Evolutionary conservation across 2,797 vertebrate species (phyloP).

Genomic region (Ataeniobius toweri): DNA sequence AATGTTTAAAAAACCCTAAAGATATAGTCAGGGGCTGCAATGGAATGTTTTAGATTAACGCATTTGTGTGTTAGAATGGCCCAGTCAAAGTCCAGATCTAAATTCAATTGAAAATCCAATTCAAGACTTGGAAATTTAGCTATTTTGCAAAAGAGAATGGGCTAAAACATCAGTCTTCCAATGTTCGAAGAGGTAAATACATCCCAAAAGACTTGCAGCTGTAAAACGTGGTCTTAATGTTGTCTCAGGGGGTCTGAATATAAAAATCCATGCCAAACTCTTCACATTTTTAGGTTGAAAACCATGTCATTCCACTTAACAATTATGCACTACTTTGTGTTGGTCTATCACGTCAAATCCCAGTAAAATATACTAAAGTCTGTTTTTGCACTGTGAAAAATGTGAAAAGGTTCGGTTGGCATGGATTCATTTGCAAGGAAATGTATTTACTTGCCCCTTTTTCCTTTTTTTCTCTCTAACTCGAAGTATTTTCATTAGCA

Average conservation of each 20-base stretch:
- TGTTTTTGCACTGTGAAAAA: not conserved
- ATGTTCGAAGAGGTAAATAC: not conserved
- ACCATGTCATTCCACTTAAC: no score
- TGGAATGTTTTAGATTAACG: not conserved
- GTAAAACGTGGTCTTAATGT: not conserved
- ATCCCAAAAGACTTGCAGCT: not conserved
- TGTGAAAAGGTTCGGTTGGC: not conserved
- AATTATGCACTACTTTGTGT: no score
- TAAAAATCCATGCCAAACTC: no score
- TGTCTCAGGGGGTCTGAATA: not conserved
- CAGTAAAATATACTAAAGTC: no score
- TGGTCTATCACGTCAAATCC: not conserved
- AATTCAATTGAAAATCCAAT: not conserved
- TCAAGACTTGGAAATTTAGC: not conserved
- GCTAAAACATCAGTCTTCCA: not conserved
- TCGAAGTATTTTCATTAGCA: conserved; percentile 30
- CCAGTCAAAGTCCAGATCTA: no score
- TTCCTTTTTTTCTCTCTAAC: not conserved
- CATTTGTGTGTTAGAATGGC: not conserved
- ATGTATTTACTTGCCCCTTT: not conserved
- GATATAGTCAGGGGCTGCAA: not conserved
- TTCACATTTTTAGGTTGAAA: no score
- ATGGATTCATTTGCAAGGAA: not conserved
- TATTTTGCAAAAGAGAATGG: not conserved
- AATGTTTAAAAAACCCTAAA: no score